phyloP scores from a whole-genome alignment of 1,140 invertebrate species.

The Ips typographus region DNA sequence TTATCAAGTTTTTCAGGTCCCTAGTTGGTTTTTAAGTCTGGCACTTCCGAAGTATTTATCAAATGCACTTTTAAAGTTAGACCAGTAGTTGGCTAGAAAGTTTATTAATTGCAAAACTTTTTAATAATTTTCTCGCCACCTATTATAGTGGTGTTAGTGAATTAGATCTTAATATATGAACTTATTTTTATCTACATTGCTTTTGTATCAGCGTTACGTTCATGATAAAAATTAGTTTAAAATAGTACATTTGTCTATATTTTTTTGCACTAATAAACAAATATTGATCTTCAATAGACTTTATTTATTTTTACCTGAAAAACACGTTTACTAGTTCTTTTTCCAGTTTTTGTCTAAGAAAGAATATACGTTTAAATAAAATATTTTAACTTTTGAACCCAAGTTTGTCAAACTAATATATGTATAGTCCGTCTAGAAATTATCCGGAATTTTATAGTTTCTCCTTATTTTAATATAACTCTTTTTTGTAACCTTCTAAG shows the following conservation, averaged over 20 bases:
- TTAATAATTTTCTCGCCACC: background rate
- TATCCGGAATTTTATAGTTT: too few species aligned
- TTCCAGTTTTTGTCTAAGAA: too few species aligned
- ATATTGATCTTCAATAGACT: too few species aligned
- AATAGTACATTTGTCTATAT: background rate
- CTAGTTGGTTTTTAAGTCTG: background rate
- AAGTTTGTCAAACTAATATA: too few species aligned
- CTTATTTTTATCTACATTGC: background rate
- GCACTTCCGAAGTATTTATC: background rate
- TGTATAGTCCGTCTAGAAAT: too few species aligned
- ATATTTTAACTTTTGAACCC: too few species aligned
- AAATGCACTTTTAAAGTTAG: background rate
- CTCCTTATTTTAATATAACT: too few species aligned
- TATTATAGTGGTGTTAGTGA: background rate
- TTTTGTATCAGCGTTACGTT: slow-evolving; percentile 1
- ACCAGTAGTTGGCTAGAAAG: background rate
- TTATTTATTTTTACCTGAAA: too few species aligned
- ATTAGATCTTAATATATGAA: background rate
- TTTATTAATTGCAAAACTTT: background rate
- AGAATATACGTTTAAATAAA: too few species aligned
- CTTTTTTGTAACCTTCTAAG: too few species aligned
- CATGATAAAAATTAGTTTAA: background rate
- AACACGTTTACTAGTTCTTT: too few species aligned
- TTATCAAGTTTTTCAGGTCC: background rate
- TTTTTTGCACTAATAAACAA: slow-evolving; percentile 4